Evolutionary conservation across 2,797 vertebrate species (phyloP), one percentile per base, ranked within the genome.

Genomic region (Crocodylus rhombifer): DNA sequence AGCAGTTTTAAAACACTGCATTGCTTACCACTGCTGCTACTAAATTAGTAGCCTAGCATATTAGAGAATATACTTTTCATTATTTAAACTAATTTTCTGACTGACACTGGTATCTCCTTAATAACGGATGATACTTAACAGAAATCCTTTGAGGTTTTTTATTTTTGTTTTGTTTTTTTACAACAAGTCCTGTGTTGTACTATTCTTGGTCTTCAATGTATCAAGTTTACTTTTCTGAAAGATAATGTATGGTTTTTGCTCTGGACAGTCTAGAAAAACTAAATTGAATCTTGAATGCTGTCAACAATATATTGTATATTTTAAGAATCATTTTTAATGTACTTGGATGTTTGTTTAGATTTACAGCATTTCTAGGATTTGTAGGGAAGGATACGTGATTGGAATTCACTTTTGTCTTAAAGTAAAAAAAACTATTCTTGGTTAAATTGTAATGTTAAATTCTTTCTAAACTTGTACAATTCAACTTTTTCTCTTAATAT

Each of bases 401-500:
- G 42, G 42, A 51, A 51, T 51, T 51, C 42, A 51, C 42, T 51
- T 51, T 51, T 73, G 36, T 23, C 42, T 73, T 73, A 36, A 36
- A 36, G 33, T 25, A 73, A 73, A 73, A 12, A 67, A 67, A 67
- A 20, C 17, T 25, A 73, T 42, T 73, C 69, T 73, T 73, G 23
- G 14, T 51, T 73, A 73, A 73, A 42, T 14, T 16, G 69, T 14
- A 13, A 73, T 25, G 15, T 21, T 77, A 33, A 61, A 58, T 75
- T 33, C 60, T 63, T 28, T 33, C 8, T 57, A 7, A 25, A 25
- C 12, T 51, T 79, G 63, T 83, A n/a, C 75, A 14, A 30, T 79
- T 85, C 58, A 73, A 4, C 26, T 86, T 57, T 87, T 77, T 88
- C 15, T 94, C 26, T 92, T 57, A 89, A 77, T 61, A 73, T 87